phyloP scores from a whole-genome alignment of 2,888 invertebrate species.

The Spisula subtruncata region DNA sequence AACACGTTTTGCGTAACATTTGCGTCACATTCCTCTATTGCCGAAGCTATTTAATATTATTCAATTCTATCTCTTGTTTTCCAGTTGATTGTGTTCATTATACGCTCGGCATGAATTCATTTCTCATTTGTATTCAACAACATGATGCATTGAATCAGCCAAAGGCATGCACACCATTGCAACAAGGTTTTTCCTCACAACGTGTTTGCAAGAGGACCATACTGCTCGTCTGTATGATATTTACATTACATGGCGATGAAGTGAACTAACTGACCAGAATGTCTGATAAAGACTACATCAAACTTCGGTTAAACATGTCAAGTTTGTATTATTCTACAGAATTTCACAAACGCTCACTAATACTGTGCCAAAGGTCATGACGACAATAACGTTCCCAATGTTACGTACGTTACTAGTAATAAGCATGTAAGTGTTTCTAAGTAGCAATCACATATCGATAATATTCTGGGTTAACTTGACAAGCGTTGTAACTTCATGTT shows the following conservation, averaged over 20 bases:
- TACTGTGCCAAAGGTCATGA: too few relatives aligned
- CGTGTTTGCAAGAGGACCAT: not conserved
- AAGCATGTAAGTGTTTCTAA: too few relatives aligned
- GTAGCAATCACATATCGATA: too few relatives aligned
- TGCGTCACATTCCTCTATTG: conserved; percentile 11
- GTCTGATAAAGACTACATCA: not conserved
- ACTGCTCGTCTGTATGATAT: not conserved
- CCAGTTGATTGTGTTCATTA: conserved; percentile 1
- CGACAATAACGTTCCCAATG: too few relatives aligned
- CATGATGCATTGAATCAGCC: not conserved
- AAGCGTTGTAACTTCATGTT: too few relatives aligned
- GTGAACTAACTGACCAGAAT: too few relatives aligned
- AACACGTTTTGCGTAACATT: conserved; percentile 9
- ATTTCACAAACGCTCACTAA: too few relatives aligned
- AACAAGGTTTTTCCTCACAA: not conserved
- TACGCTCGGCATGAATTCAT: not conserved
- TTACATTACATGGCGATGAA: too few relatives aligned
- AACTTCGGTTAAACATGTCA: too few relatives aligned
- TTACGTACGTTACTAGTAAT: too few relatives aligned
- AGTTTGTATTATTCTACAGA: too few relatives aligned
- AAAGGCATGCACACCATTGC: not conserved
- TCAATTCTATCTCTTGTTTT: not conserved
- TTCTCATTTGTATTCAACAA: not conserved
- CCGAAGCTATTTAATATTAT: not conserved
- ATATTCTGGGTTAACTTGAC: too few relatives aligned